phyloP scores from a whole-genome alignment of 2,888 invertebrate species.

The Caenorhabditis panamensis region DNA sequence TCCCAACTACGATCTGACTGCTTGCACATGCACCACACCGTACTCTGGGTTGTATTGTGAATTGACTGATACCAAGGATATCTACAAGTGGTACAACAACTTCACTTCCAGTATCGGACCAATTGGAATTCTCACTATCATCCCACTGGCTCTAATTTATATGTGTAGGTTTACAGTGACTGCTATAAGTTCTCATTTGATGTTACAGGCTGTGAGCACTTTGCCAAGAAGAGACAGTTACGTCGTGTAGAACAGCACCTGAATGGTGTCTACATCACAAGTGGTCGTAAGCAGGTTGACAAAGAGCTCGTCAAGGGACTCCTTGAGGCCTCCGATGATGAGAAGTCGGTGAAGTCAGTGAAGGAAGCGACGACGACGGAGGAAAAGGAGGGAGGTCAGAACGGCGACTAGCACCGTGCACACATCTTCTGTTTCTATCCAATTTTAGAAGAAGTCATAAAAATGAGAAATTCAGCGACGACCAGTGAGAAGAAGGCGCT shows the following conservation, averaged over 20 bases:
- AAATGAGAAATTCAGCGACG: conserved; percentile 58
- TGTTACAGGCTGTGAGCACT: conserved; percentile 65
- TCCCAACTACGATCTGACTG: conserved; percentile 65
- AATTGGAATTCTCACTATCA: conserved; percentile 65
- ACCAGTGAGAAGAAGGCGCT: conserved; percentile 61
- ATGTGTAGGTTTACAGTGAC: conserved; percentile 34
- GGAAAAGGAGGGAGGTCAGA: conserved; percentile 56
- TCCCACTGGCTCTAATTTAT: conserved; percentile 66
- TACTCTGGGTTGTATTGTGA: conserved; percentile 68
- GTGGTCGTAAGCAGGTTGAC: conserved; percentile 42
- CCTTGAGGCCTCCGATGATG: conserved; percentile 52
- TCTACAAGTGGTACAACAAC: conserved; percentile 70
- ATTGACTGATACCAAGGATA: conserved; percentile 61
- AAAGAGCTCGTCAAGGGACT: conserved; percentile 55
- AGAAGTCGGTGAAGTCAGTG: conserved; percentile 52
- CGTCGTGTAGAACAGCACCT: conserved; percentile 67
- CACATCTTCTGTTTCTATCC: conserved; percentile 39
- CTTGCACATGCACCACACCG: conserved; percentile 61
- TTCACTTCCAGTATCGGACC: conserved; percentile 65
- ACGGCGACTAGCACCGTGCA: conserved; percentile 32
- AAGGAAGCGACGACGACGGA: conserved; percentile 22
- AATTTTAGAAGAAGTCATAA: conserved; percentile 57
- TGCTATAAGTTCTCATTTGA: too few species aligned
- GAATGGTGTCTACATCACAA: conserved; percentile 58
- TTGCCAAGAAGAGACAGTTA: conserved; percentile 64